phyloP scores from a whole-genome alignment of 2,888 invertebrate genomes.

The Pammene fasciana region DNA sequence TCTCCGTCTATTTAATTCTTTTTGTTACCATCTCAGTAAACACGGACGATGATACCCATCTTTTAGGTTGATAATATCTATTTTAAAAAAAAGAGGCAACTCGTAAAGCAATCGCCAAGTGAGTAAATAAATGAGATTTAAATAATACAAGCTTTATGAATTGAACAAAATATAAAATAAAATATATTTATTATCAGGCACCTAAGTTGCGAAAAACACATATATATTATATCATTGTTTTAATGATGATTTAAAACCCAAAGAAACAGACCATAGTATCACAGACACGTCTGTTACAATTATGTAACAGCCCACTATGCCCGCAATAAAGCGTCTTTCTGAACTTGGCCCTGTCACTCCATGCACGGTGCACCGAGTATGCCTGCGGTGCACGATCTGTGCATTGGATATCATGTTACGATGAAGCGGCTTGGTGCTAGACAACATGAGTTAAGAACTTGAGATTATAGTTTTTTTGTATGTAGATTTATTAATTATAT shows the following conservation, averaged over 20 bases:
- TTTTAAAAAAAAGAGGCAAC: not conserved
- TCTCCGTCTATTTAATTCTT: constrained; percentile 1
- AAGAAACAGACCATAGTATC: too few relatives aligned
- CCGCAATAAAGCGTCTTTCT: not conserved
- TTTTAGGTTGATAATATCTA: constrained; percentile 10
- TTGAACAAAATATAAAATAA: too few relatives aligned
- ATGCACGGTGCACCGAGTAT: not conserved
- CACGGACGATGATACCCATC: constrained; percentile 32
- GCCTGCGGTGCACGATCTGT: constrained; percentile 1
- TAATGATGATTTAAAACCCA: too few relatives aligned
- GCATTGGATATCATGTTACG: not conserved
- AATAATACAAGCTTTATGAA: not conserved
- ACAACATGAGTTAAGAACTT: too few relatives aligned
- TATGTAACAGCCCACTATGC: too few relatives aligned
- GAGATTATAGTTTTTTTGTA: not conserved
- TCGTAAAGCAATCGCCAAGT: constrained; percentile 12
- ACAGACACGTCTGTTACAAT: too few relatives aligned
- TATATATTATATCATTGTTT: too few relatives aligned
- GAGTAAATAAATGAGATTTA: not conserved
- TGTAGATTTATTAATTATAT: too few relatives aligned
- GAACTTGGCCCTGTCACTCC: constrained; percentile 35
- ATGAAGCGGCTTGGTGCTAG: constrained; percentile 23
- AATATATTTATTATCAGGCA: too few relatives aligned
- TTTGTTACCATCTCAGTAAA: constrained; percentile 30
- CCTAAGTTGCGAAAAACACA: too few relatives aligned